phyloP scores from a whole-genome alignment of 2,113 vertebrate genomes.

The Uropsilus gracilis region DNA sequence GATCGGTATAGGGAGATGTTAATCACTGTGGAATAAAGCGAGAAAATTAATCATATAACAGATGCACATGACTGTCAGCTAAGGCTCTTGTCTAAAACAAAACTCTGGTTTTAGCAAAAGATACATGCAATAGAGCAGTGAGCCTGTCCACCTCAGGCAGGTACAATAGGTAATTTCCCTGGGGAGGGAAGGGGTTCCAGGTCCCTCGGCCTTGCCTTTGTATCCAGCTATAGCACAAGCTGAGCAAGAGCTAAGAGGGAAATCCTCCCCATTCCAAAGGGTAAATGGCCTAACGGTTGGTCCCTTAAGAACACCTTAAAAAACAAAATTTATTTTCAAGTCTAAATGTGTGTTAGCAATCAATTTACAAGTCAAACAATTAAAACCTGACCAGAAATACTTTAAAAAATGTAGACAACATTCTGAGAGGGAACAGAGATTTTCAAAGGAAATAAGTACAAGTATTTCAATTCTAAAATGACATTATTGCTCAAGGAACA shows the following conservation, averaged over 20 bases:
- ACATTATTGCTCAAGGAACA: not conserved
- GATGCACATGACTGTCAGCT: not conserved
- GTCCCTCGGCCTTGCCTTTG: not conserved
- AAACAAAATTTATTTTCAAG: conserved; percentile 1
- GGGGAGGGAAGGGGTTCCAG: not conserved
- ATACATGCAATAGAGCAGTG: too few relatives aligned
- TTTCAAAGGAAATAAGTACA: not conserved
- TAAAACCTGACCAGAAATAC: conserved; percentile 24
- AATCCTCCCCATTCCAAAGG: too few relatives aligned
- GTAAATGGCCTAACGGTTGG: too few relatives aligned
- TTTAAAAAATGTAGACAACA: conserved; percentile 12
- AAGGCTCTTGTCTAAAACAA: conserved; percentile 10
- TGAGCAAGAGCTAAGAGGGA: not conserved
- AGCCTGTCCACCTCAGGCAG: too few relatives aligned
- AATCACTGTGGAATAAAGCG: not conserved
- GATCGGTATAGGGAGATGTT: not conserved
- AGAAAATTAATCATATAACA: not conserved
- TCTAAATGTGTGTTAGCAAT: not conserved
- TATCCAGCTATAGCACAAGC: not conserved
- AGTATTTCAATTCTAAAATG: not conserved
- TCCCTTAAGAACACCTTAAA: not conserved
- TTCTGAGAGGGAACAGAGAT: not conserved
- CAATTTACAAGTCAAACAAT: not conserved
- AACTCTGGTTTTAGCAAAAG: too few relatives aligned
- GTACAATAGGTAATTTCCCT: too few relatives aligned